These are phyloP conservation scores for Orbicella faveolata DNA, from an alignment of 64 coral and sea anemone genomes.

Conservation along the genomic window DNA sequence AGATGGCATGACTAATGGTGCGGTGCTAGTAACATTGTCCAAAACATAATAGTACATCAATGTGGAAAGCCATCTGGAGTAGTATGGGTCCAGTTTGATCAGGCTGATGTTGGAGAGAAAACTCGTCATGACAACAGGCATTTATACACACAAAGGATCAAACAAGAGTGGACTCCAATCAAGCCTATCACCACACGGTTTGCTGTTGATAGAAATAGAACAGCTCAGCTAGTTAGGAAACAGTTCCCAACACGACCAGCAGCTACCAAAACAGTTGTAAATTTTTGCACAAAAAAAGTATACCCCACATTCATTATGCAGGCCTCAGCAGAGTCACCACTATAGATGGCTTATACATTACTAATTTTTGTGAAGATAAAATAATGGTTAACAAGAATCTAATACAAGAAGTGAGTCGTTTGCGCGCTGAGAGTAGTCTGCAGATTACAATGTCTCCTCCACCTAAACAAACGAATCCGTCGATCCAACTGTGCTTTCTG, in stretches of 20 bases:
- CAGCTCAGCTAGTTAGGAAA: slow-evolving; percentile 41
- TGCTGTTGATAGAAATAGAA: slow-evolving; percentile 61
- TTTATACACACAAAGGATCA: slow-evolving; percentile 31
- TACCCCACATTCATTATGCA: slow-evolving; percentile 44
- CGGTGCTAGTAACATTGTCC: slow-evolving; percentile 40
- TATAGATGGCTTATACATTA: slow-evolving; percentile 35
- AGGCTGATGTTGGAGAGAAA: slow-evolving; percentile 34
- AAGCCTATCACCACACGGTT: slow-evolving; percentile 52
- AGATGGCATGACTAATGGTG: slow-evolving; percentile 43
- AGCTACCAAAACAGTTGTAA: slow-evolving; percentile 51
- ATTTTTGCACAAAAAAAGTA: slow-evolving; percentile 32
- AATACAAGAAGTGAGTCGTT: background rate
- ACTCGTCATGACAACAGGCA: slow-evolving; percentile 45
- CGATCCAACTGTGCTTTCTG: background rate
- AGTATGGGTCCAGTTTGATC: slow-evolving; percentile 54
- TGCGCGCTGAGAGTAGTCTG: background rate
- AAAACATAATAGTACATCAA: slow-evolving; percentile 41
- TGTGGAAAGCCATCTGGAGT: slow-evolving; percentile 33
- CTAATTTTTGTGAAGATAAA: slow-evolving; percentile 11
- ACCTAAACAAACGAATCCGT: background rate
- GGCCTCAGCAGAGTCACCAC: slow-evolving; percentile 30
- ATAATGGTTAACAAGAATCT: slow-evolving; percentile 8
- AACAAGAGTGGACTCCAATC: slow-evolving; percentile 51
- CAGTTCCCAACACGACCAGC: slow-evolving; percentile 41
- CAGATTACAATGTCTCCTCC: background rate